Conservation (phyloP, 30 jellyfish, hydroid and myxozoan species). For the Pelagia noctiluca region DNA sequence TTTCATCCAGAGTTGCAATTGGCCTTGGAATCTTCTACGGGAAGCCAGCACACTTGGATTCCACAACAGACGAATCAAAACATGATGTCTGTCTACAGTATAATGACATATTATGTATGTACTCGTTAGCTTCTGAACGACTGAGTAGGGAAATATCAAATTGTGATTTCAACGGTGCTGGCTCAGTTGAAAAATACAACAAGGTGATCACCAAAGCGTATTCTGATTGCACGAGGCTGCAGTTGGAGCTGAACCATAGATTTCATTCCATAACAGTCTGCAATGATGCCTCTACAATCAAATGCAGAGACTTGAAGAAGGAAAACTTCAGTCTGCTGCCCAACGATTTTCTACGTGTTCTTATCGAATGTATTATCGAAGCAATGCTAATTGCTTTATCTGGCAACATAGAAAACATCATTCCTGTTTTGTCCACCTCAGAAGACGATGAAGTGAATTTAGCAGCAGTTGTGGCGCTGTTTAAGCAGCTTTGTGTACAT, state of each 20-base stretch:
- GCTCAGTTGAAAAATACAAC: not conserved
- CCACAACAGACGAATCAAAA: not conserved
- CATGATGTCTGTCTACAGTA: constrained; percentile 59
- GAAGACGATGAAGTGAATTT: constrained; percentile 12
- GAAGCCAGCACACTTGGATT: constrained; percentile 48
- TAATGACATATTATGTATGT: constrained; percentile 75
- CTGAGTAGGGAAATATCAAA: constrained; percentile 34
- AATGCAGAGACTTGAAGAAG: not conserved
- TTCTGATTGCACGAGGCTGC: constrained; percentile 59
- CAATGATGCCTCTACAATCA: constrained; percentile 7
- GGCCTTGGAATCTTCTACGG: constrained; percentile 95
- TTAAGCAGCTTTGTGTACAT: constrained; percentile 56
- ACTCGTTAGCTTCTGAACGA: constrained; percentile 77
- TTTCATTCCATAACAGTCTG: constrained; percentile 53
- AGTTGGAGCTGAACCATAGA: constrained; percentile 51
- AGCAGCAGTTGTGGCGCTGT: constrained; percentile 62
- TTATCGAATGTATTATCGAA: constrained; percentile 70
- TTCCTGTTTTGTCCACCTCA: constrained; percentile 1
- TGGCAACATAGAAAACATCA: too few species aligned
- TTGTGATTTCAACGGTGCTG: constrained; percentile 2
- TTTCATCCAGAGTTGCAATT: constrained; percentile 75
- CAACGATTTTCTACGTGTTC: constrained; percentile 60
- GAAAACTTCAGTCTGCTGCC: not conserved
- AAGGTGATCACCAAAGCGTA: constrained; percentile 42
- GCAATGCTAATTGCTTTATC: constrained; percentile 33